phyloP scores from a whole-genome alignment of 2,113 vertebrate genomes.

The Mystacornis crossleyi region DNA sequence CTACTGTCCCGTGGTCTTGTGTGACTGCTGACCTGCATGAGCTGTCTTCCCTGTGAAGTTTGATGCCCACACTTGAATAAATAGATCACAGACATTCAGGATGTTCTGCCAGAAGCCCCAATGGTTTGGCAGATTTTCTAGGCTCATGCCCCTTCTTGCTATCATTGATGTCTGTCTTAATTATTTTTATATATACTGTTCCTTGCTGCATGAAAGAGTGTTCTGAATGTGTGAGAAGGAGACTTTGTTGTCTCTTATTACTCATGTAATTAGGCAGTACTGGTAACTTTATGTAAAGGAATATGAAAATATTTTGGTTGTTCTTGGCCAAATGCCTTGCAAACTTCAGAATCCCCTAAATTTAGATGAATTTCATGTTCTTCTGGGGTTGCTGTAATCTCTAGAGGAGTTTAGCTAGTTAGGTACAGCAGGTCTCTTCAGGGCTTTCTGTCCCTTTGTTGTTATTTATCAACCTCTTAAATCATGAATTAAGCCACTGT shows the following conservation, averaged over 20 bases:
- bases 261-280: constrained; percentile 35
- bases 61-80: not conserved
- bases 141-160: constrained; percentile 48
- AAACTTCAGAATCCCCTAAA: not conserved
- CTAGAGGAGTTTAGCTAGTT: not conserved
- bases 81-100: not conserved
- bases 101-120: constrained; percentile 35
- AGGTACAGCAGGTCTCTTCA: not conserved
- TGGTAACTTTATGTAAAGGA: constrained; percentile 48
- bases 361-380: not conserved
- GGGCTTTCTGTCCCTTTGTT: not conserved
- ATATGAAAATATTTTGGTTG: constrained; percentile 46
- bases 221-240: not conserved
- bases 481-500: not conserved
- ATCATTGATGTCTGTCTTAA: constrained; percentile 40
- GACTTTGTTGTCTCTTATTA: constrained; percentile 48
- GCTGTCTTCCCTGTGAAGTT: not conserved
- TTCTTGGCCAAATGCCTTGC: not conserved
- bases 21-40: not conserved
- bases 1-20: not conserved
- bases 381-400: not conserved
- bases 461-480: not conserved
- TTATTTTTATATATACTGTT: not conserved
- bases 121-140: not conserved
- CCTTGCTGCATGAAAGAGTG: not conserved